Evolutionary conservation across 2,888 invertebrate species (phyloP).

Genomic region (Hydrotaea cyrtoneurina): DNA sequence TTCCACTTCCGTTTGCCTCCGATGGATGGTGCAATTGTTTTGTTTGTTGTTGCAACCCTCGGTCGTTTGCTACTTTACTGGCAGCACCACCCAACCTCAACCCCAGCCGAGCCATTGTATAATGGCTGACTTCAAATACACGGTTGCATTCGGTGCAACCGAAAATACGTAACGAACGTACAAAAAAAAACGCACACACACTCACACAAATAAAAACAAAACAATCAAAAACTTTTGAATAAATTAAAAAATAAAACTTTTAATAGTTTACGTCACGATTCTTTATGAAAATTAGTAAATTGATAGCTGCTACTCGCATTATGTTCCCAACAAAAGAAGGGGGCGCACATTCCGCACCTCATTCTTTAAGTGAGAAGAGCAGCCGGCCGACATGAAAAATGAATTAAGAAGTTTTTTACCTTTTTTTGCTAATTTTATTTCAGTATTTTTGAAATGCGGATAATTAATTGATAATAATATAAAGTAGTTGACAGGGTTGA

Average conservation of each 20-base stretch:
- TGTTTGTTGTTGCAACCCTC: background rate
- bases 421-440: no score
- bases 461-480: no score
- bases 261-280: constrained; percentile 39
- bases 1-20: background rate
- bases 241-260: constrained; percentile 36
- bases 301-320: constrained; percentile 6
- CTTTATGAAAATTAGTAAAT: constrained; percentile 36
- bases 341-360: background rate
- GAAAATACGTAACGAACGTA: background rate
- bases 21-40: constrained; percentile 3
- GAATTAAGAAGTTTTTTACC: no score
- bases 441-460: no score
- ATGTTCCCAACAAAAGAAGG: background rate
- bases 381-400: no score
- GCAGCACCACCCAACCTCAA: background rate
- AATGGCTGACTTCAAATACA: constrained; percentile 4
- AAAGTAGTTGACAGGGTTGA: no score
- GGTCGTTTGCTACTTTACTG: background rate
- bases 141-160: constrained; percentile 4
- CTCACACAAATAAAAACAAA: background rate
- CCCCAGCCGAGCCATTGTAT: background rate
- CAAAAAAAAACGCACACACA: no score
- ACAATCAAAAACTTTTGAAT: constrained; percentile 33
- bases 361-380: no score